Evolutionary conservation across 1,140 invertebrate genomes (phyloP), one percentile per base, ranked within the genome.

Genomic region (Macrocentrus cingulum): DNA sequence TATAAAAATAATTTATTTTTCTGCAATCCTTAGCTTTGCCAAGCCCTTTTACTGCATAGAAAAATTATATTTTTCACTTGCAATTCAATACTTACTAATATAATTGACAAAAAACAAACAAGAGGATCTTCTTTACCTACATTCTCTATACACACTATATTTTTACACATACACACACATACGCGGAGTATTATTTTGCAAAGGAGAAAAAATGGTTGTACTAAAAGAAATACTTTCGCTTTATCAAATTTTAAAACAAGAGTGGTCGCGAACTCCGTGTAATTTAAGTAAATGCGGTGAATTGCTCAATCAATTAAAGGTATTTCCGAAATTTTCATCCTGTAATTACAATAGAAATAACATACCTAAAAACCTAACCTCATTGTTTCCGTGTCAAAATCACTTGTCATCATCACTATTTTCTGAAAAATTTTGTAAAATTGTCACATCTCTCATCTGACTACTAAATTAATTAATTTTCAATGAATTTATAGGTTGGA

Each of bases 231-330:
- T 89, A 59, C 80, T 85, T 34, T 66, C 83, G 39, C 70, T 89
- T 8, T 90, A 88, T 77, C 85, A 88, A 78, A 85, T 85, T 76
- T 81, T 91, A 44, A 89, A 88, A 72, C 78, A 84, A 41, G 88
- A 91, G 77, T 91, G 89, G 89, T 78, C 79, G 5, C 86, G 84
- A 67, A 82, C 83, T 19, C 84, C 87, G 1, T 80, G 79, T 18
- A 88, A 90, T 76, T 82, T 90, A 1, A 84, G 84, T 42, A 87
- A 87, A 82, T 90, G 88, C 64, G 87, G 87, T 15, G 83, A 87
- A 68, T 71, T 91, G 44, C 75, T 91, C 19, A 84, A 87, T 62
- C 84, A 89, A 76, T 81, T 91, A 42, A 91, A 91, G 82, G 88
- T 89, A 79, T 51, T 56, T 48, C 5, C 44, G 42, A 62, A 64